These are phyloP conservation scores for Criorhina ranunculi DNA, from an alignment of 2,888 invertebrate species.

Conservation along the genomic window DNA sequence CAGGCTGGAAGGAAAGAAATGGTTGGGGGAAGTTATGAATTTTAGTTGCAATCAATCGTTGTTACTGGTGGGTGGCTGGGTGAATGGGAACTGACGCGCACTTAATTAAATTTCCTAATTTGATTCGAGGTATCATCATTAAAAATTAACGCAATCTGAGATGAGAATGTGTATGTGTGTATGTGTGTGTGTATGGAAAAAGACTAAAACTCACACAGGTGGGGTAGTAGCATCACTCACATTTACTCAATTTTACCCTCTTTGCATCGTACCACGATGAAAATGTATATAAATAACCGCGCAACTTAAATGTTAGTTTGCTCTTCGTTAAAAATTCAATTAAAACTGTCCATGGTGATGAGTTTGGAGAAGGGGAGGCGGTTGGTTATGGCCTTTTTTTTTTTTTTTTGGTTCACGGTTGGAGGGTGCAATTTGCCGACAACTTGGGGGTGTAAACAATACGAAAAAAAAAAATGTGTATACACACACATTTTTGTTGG, in stretches of 20 bases:
- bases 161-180: conserved; percentile 23
- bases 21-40: conserved; percentile 4
- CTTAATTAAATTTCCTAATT: conserved; percentile 78
- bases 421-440: conserved; percentile 22
- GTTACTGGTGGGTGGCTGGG: conserved; percentile 50
- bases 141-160: conserved; percentile 77
- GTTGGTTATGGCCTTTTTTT: conserved; percentile 28
- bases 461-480: conserved; percentile 7
- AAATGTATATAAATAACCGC: conserved; percentile 60
- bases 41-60: conserved; percentile 25
- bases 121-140: conserved; percentile 77
- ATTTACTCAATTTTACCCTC: conserved; percentile 38
- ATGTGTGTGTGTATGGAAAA: background rate
- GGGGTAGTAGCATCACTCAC: conserved; percentile 40
- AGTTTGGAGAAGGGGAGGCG: conserved; percentile 9
- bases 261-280: conserved; percentile 2
- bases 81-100: too few relatives aligned
- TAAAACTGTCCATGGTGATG: conserved; percentile 77
- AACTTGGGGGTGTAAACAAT: conserved; percentile 26
- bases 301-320: conserved; percentile 74
- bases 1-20: conserved; percentile 54
- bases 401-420: conserved; percentile 6
- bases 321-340: conserved; percentile 80
- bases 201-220: conserved; percentile 36
- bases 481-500: conserved; percentile 28